Evolutionary conservation across 2,888 invertebrate genomes (phyloP).

Genomic region (Melikaiella ostensackeni): DNA sequence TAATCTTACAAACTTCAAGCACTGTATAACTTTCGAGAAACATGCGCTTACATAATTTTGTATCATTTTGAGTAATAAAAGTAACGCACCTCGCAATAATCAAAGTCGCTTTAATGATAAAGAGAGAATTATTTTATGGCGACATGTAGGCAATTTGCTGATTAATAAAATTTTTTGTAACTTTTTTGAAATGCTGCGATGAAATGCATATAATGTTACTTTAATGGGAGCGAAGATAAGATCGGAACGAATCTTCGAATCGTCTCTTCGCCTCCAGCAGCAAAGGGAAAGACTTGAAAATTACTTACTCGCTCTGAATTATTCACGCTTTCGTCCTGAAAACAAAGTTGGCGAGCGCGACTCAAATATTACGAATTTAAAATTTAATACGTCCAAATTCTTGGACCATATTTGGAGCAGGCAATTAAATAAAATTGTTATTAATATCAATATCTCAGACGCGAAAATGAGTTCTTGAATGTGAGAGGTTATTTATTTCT

Average conservation of each 20-base stretch:
- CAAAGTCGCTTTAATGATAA: conserved; percentile 12
- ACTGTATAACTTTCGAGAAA: not conserved
- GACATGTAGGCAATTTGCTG: not conserved
- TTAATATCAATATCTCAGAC: conserved; percentile 24
- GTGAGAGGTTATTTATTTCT: not conserved
- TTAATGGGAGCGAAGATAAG: conserved; percentile 40
- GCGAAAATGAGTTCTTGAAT: conserved; percentile 47
- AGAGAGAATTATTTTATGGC: conserved; percentile 7
- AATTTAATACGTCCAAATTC: conserved; percentile 19
- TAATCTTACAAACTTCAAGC: not conserved
- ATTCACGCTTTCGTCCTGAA: conserved; percentile 35
- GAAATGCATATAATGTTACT: conserved; percentile 37
- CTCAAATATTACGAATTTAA: conserved; percentile 26
- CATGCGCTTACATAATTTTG: not conserved
- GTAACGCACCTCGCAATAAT: conserved; percentile 29
- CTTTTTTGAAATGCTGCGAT: conserved; percentile 11
- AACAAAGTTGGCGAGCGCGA: conserved; percentile 35
- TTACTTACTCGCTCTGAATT: conserved; percentile 39
- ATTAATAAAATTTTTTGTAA: conserved; percentile 25
- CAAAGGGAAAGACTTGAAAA: conserved; percentile 29
- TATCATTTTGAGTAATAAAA: conserved; percentile 6
- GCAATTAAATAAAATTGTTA: conserved; percentile 33
- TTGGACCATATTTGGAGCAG: conserved; percentile 25
- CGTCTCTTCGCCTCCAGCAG: conserved; percentile 36
- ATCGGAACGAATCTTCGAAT: conserved; percentile 38